phyloP scores from a whole-genome alignment of 2,113 vertebrate species.

The Chitala chitala region DNA sequence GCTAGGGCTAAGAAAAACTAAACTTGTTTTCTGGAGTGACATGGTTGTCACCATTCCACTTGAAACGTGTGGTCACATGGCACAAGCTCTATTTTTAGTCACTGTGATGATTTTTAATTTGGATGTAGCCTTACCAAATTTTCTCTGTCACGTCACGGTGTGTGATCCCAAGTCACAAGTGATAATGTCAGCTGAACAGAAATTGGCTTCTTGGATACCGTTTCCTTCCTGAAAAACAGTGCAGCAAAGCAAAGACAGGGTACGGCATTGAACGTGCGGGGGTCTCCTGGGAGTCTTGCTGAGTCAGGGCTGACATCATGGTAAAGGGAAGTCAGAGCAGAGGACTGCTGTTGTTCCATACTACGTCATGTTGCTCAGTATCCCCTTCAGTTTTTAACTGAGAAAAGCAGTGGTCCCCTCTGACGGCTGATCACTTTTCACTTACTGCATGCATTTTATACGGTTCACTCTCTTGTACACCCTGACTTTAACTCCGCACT shows the following conservation, averaged over 20 bases:
- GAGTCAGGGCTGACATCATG: conserved; percentile 3
- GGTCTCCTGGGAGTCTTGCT: neutral
- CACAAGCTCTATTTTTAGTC: neutral
- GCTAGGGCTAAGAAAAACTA: too few relatives aligned
- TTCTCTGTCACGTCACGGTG: neutral
- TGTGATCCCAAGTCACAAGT: neutral
- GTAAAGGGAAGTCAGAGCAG: neutral
- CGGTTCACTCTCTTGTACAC: neutral
- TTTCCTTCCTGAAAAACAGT: neutral
- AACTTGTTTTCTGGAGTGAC: too few relatives aligned
- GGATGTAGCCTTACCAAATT: neutral
- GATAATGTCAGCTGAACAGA: neutral
- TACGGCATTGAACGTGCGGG: neutral
- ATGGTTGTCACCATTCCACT: too few relatives aligned
- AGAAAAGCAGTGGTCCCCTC: neutral
- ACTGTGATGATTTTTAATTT: neutral
- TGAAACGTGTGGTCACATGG: neutral
- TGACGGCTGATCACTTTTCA: neutral
- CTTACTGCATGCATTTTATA: neutral
- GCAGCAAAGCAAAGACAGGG: neutral
- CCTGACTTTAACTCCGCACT: too few relatives aligned
- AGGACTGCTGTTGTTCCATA: neutral
- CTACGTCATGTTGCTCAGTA: neutral
- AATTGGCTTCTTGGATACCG: conserved; percentile 13
- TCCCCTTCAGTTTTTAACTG: neutral